phyloP scores from a whole-genome alignment of 2,113 vertebrate species.

The Equus quagga region DNA sequence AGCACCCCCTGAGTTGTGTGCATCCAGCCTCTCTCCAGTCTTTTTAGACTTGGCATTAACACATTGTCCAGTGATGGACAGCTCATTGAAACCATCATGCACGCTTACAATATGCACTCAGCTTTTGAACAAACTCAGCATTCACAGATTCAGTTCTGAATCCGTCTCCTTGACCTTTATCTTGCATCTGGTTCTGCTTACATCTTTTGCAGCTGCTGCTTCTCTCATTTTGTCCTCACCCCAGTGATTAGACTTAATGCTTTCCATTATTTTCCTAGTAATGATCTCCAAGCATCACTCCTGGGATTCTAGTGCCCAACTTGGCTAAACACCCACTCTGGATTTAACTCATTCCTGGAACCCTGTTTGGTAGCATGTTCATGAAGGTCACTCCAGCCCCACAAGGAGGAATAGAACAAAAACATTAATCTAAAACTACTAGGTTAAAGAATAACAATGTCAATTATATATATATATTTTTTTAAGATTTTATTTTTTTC shows the following conservation, averaged over 20 bases:
- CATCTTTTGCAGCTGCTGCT: background rate
- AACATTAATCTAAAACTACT: background rate
- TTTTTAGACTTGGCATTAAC: background rate
- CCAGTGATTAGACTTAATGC: background rate
- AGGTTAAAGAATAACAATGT: background rate
- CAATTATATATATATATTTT: too few relatives aligned
- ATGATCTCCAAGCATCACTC: background rate
- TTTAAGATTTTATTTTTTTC: too few relatives aligned
- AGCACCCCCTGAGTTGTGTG: background rate
- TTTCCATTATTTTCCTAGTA: background rate
- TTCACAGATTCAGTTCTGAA: background rate
- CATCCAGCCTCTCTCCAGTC: background rate
- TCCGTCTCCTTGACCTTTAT: background rate
- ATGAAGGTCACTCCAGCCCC: background rate
- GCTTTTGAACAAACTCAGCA: background rate
- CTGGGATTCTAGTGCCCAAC: background rate
- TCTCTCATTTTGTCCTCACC: background rate
- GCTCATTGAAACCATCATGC: background rate
- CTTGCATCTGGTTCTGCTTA: background rate
- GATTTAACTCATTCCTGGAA: background rate
- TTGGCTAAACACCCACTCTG: background rate
- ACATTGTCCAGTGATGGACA: background rate
- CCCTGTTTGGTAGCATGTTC: background rate
- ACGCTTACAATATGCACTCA: accelerated
- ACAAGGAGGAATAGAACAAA: background rate